Evolutionary conservation across 1,140 invertebrate species (phyloP).

Genomic region (Drosophila sturtevanti): DNA sequence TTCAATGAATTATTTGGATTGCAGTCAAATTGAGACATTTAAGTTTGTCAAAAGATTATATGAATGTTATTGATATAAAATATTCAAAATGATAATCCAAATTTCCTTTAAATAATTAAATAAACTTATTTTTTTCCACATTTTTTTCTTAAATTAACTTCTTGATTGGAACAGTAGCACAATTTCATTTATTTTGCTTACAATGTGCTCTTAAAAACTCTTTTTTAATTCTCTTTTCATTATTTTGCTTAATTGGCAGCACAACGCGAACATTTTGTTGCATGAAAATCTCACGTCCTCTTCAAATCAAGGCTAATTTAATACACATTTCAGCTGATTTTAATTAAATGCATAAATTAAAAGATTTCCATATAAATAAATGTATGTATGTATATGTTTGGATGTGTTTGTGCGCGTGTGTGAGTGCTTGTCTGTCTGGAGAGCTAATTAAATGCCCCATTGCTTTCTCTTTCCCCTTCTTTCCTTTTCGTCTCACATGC

Average conservation of each 20-base stretch:
- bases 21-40: background rate
- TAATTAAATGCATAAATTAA: slow-evolving; percentile 56
- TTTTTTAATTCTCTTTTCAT: background rate
- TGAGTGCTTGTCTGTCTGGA: slow-evolving; percentile 12
- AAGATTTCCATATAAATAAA: slow-evolving; percentile 26
- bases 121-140: no score
- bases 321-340: slow-evolving; percentile 31
- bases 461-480: background rate
- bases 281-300: background rate
- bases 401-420: background rate
- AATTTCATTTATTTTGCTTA: background rate
- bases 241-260: background rate
- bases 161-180: no score
- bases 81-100: no score
- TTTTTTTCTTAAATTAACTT: no score
- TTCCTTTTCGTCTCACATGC: background rate
- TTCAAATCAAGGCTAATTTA: slow-evolving; percentile 35
- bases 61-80: no score
- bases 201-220: background rate
- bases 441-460: slow-evolving; percentile 52
- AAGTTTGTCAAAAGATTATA: background rate
- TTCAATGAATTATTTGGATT: slow-evolving; percentile 56
- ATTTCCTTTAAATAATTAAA: no score
- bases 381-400: background rate
- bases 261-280: background rate